Evolutionary conservation across 2,888 invertebrate genomes (phyloP).

Genomic region (Strigamia transsilvanica): DNA sequence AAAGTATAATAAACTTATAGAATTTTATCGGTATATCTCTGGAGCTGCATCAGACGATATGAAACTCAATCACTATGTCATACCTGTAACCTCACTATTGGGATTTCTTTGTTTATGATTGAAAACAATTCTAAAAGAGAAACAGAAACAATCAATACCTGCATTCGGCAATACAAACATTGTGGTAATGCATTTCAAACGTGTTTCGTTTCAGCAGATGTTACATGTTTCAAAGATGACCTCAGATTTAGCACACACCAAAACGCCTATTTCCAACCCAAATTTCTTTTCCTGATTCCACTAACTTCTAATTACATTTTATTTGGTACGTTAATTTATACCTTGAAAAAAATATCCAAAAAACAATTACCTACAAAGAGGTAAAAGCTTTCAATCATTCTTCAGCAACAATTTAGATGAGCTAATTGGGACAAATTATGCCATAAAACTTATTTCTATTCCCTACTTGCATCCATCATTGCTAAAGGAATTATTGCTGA

Average conservation of each 20-base stretch:
- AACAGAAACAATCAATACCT: not conserved
- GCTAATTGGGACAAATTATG: conserved; percentile 43
- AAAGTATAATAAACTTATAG: not conserved
- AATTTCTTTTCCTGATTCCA: not conserved
- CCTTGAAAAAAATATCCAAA: not conserved
- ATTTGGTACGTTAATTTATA: not conserved
- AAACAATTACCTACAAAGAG: not conserved
- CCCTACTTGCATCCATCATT: conserved; percentile 22
- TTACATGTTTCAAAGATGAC: too few species aligned
- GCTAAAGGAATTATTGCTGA: conserved; percentile 9
- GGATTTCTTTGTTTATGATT: not conserved
- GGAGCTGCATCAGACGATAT: not conserved
- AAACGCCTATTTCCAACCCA: not conserved
- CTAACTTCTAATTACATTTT: not conserved
- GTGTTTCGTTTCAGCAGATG: too few species aligned
- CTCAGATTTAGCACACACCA: not conserved
- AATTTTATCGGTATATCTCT: not conserved
- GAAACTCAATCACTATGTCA: conserved; percentile 8
- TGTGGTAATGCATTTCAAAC: too few species aligned
- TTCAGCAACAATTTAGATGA: conserved; percentile 48
- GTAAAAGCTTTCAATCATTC: conserved; percentile 32
- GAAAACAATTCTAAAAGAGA: not conserved
- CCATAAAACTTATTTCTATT: conserved; percentile 43
- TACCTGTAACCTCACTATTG: not conserved
- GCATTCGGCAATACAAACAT: too few species aligned